Conservation (phyloP, 2,888 invertebrate species). For the Cancer borealis region DNA sequence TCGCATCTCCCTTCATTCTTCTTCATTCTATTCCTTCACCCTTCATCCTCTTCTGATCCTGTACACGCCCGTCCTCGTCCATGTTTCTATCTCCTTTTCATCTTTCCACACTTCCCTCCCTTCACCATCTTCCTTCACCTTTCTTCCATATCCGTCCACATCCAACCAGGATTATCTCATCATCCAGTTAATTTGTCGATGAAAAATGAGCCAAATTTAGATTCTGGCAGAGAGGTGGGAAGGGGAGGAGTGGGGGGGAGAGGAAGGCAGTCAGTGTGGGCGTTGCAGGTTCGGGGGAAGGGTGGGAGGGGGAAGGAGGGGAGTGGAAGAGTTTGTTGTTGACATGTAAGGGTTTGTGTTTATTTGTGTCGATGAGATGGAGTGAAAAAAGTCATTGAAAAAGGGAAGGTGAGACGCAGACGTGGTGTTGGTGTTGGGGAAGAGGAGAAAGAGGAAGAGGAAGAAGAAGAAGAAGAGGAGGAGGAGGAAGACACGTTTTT, state of each 20-base stretch:
- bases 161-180: background rate
- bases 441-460: background rate
- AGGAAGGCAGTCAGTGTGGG: background rate
- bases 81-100: too few species aligned
- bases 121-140: too few species aligned
- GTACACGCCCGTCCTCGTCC: too few species aligned
- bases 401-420: background rate
- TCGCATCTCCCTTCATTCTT: background rate
- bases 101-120: too few species aligned
- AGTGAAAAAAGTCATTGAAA: background rate
- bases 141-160: background rate
- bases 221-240: background rate
- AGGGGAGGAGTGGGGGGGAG: background rate
- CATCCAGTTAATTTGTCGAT: background rate
- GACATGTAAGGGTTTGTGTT: background rate
- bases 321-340: background rate
- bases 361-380: background rate
- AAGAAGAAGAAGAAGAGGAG: too few species aligned
- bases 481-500: background rate
- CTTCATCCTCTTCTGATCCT: background rate
- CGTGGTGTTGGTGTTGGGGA: background rate
- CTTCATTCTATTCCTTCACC: background rate
- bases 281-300: background rate
- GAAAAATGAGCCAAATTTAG: background rate
- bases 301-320: background rate